Base-by-base conservation (phyloP, 2,888 invertebrate species). In the Myathropa florea region DNA sequence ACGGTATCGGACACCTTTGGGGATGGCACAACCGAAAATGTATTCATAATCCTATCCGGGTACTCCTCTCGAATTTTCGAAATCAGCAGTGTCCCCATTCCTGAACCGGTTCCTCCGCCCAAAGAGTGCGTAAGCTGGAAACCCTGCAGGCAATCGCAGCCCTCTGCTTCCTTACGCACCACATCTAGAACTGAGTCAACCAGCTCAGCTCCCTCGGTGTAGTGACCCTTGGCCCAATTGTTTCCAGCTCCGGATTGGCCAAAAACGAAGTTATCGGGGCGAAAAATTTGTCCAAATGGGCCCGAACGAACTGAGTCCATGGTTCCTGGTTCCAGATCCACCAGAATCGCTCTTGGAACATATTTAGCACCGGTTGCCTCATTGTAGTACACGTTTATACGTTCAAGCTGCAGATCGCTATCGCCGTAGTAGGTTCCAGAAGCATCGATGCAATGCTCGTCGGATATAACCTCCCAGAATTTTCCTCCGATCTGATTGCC, bases 241-340 rank as follows among this genome's bases (percentile, higher is more conserved):
- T 97, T 97, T 78, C 96, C 96, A 87, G 97, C 97, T 9, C 97
- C 97, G 10, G 95, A 95, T 92, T 97, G 96, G 65, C 97, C 97
- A 92, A 98, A 98, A 26, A 98, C 97, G 92, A 98, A 98, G 94
- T 98, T 98, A 93, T 98, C 98, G 21, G 98, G 98, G 88, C 98
- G 94, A 94, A 98, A 98, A 90, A 98, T 96, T 93, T 98, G 98
- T 93, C 95, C 98, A 93, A 97, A 98, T 14, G 98, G 97, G 80
- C 98, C 98, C 0, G 98, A 97, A 88, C 98, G 95, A 88, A 99
- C 98, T 0, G 98, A 97, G 93, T 99, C 98, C 98, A 99, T 98
- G 90, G 98, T 98, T 89, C 98, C 98, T 63, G 98, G 98, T 93
- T 99, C 98, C 91, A 99, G 94, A 92, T 99, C 98, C 88, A 98